Conservation (phyloP, 2,113 vertebrate species). For the Dicaeum eximium region DNA sequence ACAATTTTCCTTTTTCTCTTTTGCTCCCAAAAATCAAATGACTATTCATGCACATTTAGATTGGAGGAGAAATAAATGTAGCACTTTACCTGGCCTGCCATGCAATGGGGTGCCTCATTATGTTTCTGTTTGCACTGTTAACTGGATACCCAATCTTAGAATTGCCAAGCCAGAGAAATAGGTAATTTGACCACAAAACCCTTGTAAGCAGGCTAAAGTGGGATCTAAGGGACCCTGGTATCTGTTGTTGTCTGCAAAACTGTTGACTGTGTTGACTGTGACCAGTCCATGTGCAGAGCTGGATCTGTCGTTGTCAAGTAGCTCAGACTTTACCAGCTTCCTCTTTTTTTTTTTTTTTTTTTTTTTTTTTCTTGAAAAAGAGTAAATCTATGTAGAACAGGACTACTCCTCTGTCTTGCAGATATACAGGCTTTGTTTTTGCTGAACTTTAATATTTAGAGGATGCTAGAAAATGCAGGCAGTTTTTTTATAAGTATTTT, state of each 20-base stretch:
- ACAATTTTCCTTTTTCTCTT: background rate
- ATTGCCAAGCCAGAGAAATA: background rate
- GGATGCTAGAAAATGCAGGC: background rate
- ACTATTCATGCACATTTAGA: background rate
- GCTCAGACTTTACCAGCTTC: background rate
- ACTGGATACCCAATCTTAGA: background rate
- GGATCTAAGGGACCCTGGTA: background rate
- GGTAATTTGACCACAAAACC: background rate
- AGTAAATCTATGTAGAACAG: background rate
- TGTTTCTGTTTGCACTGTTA: background rate
- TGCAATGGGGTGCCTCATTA: background rate
- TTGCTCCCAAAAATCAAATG: background rate
- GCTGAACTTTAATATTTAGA: background rate
- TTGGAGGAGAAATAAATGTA: background rate
- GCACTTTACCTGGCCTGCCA: rapidly evolving
- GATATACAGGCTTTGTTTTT: background rate
- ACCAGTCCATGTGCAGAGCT: background rate
- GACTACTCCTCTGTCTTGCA: background rate
- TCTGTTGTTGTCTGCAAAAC: background rate
- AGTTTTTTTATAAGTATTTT: background rate
- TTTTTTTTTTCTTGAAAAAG: background rate
- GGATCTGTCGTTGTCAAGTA: background rate
- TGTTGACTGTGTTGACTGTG: no score
- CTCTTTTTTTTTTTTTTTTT: background rate
- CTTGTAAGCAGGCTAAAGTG: background rate